phyloP scores from a whole-genome alignment of 1,140 invertebrate species.

The Drosophila trapezifrons region DNA sequence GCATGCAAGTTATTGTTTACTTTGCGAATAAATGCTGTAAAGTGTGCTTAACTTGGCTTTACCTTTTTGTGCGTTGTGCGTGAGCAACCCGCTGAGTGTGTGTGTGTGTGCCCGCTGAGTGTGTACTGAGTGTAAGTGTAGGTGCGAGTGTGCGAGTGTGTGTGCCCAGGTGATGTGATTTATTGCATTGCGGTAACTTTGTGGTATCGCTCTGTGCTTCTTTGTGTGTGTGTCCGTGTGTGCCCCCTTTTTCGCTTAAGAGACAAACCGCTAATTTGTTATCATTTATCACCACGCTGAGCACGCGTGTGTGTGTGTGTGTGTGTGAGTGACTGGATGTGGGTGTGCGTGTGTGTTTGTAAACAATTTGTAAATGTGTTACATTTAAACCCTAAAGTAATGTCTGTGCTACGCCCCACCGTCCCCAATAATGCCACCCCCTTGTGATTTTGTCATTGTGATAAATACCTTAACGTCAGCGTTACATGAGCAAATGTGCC shows the following conservation, averaged over 20 bases:
- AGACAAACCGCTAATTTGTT: constrained; percentile 78
- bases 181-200: constrained; percentile 77
- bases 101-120: background rate
- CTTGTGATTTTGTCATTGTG: constrained; percentile 76
- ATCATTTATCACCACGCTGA: constrained; percentile 72
- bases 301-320: constrained; percentile 26
- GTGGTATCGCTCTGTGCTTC: constrained; percentile 54
- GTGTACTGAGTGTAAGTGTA: constrained; percentile 2
- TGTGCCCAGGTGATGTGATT: constrained; percentile 69
- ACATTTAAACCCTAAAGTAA: constrained; percentile 76
- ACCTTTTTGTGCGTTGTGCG: constrained; percentile 20
- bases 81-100: constrained; percentile 4
- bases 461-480: constrained; percentile 72
- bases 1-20: background rate
- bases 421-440: constrained; percentile 16
- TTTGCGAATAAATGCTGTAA: constrained; percentile 20
- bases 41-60: constrained; percentile 29
- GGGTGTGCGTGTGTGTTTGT: constrained; percentile 51
- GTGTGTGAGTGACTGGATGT: background rate
- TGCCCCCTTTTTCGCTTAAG: constrained; percentile 67
- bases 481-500: constrained; percentile 46
- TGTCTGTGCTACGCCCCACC: constrained; percentile 30
- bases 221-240: constrained; percentile 8
- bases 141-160: background rate
- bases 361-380: constrained; percentile 78